These are phyloP conservation scores for Serranus cabrilla DNA, from an alignment of 2,797 vertebrate genomes.

Conservation along the genomic window DNA sequence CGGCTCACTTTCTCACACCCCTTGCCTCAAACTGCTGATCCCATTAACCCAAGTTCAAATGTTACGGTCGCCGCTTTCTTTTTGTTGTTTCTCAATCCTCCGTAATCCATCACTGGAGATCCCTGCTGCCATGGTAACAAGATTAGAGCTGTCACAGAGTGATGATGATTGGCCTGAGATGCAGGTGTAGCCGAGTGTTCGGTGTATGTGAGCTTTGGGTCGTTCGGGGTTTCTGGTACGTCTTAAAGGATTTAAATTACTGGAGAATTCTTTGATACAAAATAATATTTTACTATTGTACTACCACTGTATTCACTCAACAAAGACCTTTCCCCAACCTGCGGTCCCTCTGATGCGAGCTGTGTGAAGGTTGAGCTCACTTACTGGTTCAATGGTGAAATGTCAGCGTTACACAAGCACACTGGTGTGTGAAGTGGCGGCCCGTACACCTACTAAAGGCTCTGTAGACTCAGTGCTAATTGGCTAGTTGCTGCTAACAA, in stretches of 20 bases:
- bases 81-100: slow-evolving; percentile 70
- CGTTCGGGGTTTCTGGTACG: background rate
- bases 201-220: slow-evolving; percentile 45
- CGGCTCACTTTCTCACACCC: slow-evolving; percentile 71
- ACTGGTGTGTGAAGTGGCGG: slow-evolving; percentile 42
- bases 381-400: slow-evolving; percentile 70
- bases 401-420: slow-evolving; percentile 71
- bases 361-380: slow-evolving; percentile 60
- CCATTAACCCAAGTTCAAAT: slow-evolving; percentile 78
- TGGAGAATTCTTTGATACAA: slow-evolving; percentile 1
- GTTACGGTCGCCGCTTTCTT: slow-evolving; percentile 68
- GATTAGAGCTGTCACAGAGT: slow-evolving; percentile 80
- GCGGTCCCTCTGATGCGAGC: slow-evolving; percentile 30
- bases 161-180: slow-evolving; percentile 81
- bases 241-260: slow-evolving; percentile 11
- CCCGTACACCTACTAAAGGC: slow-evolving; percentile 37
- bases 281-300: background rate
- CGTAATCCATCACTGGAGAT: slow-evolving; percentile 77
- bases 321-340: slow-evolving; percentile 30
- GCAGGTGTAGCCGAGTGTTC: slow-evolving; percentile 46
- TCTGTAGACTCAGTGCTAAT: slow-evolving; percentile 65
- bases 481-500: slow-evolving; percentile 64
- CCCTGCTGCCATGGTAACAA: slow-evolving; percentile 72
- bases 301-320: slow-evolving; percentile 1
- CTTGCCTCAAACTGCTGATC: slow-evolving; percentile 60